Evolutionary conservation across 1,140 invertebrate genomes (phyloP), one percentile per base, ranked within the genome.

Genomic region (Diuraphis noxia): DNA sequence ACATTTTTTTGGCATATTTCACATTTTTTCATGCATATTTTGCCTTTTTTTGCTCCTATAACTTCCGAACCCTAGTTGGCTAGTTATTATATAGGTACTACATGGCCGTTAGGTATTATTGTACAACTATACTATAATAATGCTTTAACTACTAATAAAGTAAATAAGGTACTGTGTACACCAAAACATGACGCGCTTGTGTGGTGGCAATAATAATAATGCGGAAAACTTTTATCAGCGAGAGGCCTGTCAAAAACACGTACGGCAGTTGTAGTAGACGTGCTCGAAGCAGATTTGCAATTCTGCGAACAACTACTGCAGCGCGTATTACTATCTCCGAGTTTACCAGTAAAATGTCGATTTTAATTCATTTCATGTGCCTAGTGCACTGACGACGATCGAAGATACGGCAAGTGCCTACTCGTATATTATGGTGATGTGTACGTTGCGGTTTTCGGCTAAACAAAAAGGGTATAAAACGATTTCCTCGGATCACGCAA

Each of bases 241-340:
- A 41, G 52, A 41, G 38, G 38, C 87, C 38, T 88, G 87, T 88
- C 87, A 88, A 88, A 72, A 88, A 40, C 87, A 63, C 23, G 38
- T 84, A 84, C 40, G 40, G 30, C 43, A 43, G 9, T 13, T 34
- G 40, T 49, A 86, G 34, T 87, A 88, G 43, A 56, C 36, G 34
- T 87, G 85, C 52, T 56, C 46, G 36, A 38, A 52, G 46, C 85
- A 56, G 46, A 87, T 87, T 87, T 87, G 46, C 10, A 38, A 87
- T 87, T 87, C 46, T 56, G 34, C 46, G 34, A 36, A 87, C 30
- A 43, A 84, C 25, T 46, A 84, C 25, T 46, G 82, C 17, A 46
- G 19, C 2, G 40, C 30, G 23, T 84, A 43, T 84, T 46, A 84
- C 82, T 84, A 84, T 84, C 40, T n/a, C 23, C 40, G 40, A 40